Evolutionary conservation across 2,113 vertebrate genomes (phyloP), one percentile per base, ranked within the genome.

Genomic region (Melanerpes formicivorus): DNA sequence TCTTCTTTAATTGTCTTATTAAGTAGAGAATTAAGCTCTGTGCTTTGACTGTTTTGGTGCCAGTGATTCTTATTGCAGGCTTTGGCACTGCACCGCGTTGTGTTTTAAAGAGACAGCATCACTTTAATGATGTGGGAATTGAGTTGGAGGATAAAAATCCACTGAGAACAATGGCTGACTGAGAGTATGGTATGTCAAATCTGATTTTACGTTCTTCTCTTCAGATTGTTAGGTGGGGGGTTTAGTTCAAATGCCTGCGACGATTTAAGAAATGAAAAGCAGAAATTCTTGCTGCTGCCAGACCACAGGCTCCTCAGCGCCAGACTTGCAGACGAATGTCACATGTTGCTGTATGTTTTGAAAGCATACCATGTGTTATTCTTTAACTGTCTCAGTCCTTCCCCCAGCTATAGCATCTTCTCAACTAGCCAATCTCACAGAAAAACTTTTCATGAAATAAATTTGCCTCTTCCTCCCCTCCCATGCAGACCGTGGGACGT

Each of bases 301-400:
- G 96, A 97, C 98, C 98, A 96, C 98, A 98, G 98, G 97, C 98
- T 98, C 97, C 98, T 97, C 95, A 95, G 94, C 37, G 97, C 97
- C 97, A 97, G 97, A 97, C 97, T 96, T 69, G 93, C 95, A 97
- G 98, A 98, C 97, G 58, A 97, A 94, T 96, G 90, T 95, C 97
- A 97, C 95, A 97, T 96, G 97, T 96, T 96, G 96, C 92, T 90
- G 93, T 96, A 95, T 96, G 92, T 95, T 96, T 95, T 86, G 94
- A 93, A 95, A 88, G 91, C 90, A 84, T 91, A 97, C 97, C 98
- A 98, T 98, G 98, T 98, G 98, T 98, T 98, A 97, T 94, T 98
- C 97, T 97, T 98, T 98, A 98, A 96, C 97, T 90, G 70, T 70
- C 87, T 93, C 90, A 84, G 59, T 80, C 80, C 87, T 64, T 19